phyloP scores from a whole-genome alignment of 37 sponge, comb jelly and placozoan genomes.

The Spongilla lacustris region DNA sequence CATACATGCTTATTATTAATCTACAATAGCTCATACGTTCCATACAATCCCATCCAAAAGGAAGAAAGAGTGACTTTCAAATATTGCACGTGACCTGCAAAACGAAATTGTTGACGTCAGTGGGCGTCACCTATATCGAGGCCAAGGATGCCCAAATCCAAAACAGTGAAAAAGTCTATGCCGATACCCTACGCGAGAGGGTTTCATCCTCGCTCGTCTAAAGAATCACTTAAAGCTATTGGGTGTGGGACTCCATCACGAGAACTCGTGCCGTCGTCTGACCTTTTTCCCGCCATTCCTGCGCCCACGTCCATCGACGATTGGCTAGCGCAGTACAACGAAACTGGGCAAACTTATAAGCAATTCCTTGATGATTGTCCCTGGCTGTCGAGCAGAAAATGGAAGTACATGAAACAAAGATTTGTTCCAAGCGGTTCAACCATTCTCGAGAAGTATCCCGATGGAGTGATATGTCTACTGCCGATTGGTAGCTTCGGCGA shows the following conservation, averaged over 20 bases:
- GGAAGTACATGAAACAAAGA: constrained; percentile 46
- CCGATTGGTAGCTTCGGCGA: constrained; percentile 71
- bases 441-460: constrained; percentile 80
- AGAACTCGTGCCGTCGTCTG: not conserved
- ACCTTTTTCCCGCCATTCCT: constrained; percentile 75
- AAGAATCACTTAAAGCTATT: constrained; percentile 50
- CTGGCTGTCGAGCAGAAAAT: constrained; percentile 79
- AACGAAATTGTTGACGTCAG: too few relatives aligned
- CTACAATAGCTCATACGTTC: too few relatives aligned
- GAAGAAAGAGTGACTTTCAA: too few relatives aligned
- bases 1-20: too few relatives aligned
- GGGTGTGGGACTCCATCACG: not conserved
- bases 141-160: constrained; percentile 22
- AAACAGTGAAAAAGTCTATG: not conserved
- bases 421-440: constrained; percentile 65
- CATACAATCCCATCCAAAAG: too few relatives aligned
- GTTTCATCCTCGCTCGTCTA: constrained; percentile 61
- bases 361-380: constrained; percentile 82
- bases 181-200: constrained; percentile 80
- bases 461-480: constrained; percentile 74
- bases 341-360: constrained; percentile 81
- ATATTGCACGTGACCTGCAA: too few relatives aligned
- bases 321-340: constrained; percentile 98
- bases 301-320: constrained; percentile 79
- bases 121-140: not conserved